These are phyloP conservation scores for Gila robusta DNA, from an alignment of 2,797 vertebrate species.

Conservation along the genomic window DNA sequence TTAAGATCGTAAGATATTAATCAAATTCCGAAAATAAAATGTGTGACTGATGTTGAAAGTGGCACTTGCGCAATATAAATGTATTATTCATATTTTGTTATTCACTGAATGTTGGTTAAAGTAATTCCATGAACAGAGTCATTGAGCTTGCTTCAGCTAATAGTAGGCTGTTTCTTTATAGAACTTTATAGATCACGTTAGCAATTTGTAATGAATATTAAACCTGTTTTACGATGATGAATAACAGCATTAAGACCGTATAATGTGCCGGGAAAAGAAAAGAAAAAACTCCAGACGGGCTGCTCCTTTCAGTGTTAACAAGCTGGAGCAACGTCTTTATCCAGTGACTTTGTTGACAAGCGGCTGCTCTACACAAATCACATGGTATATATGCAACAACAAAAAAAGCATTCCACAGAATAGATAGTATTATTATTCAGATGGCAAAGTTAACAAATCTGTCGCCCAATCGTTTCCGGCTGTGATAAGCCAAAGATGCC, in stretches of 20 bases:
- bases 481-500: neutral
- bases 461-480: neutral
- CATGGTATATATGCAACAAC: neutral
- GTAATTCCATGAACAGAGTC: neutral
- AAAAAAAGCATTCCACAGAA: neutral
- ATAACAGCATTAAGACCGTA: neutral
- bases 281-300: neutral
- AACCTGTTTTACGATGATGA: slow-evolving; percentile 6
- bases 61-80: neutral
- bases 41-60: neutral
- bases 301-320: neutral
- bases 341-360: neutral
- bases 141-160: neutral
- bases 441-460: neutral
- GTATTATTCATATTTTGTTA: neutral
- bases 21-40: neutral
- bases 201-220: neutral
- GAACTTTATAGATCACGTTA: neutral
- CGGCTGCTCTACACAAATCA: neutral
- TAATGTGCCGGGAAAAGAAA: neutral
- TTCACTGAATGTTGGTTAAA: neutral
- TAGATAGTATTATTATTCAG: neutral
- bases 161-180: neutral
- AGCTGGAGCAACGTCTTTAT: neutral
- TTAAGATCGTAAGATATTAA: neutral